Conservation (phyloP, 1,140 invertebrate species). For the Spodoptera litura region DNA sequence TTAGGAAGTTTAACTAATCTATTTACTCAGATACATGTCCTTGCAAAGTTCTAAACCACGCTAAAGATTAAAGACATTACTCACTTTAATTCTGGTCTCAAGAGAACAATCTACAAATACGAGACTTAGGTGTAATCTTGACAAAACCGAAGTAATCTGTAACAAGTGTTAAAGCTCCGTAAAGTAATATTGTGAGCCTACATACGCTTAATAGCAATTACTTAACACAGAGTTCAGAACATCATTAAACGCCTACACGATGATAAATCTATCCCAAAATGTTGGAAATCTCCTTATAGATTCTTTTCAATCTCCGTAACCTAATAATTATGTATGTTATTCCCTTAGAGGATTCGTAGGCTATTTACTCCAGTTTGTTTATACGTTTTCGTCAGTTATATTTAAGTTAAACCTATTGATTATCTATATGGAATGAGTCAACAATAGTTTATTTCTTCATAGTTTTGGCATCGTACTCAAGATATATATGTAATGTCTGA, state of each 20-base stretch:
- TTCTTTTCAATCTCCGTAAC: not conserved
- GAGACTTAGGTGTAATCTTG: conserved; percentile 11
- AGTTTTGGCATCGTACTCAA: no score
- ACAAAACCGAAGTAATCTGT: conserved; percentile 8
- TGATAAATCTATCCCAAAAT: no score
- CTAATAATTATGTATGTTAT: no score
- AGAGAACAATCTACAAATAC: conserved; percentile 7
- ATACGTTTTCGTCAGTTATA: no score
- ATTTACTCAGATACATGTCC: not conserved
- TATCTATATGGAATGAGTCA: no score
- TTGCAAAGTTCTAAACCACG: not conserved
- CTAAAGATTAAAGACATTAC: not conserved
- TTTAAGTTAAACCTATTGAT: no score
- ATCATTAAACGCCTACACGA: no score
- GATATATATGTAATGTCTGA: no score
- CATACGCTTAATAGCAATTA: not conserved
- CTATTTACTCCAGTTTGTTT: no score
- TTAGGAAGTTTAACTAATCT: no score
- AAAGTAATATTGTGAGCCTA: not conserved
- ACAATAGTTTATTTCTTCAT: no score
- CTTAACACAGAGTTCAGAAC: not conserved
- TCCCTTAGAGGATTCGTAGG: no score
- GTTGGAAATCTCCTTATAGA: not conserved
- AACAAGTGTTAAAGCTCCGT: conserved; percentile 4
- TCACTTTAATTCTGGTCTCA: not conserved